These are phyloP conservation scores for Ischnus inquisitorius DNA, from an alignment of 2,888 invertebrate genomes.

Conservation along the genomic window DNA sequence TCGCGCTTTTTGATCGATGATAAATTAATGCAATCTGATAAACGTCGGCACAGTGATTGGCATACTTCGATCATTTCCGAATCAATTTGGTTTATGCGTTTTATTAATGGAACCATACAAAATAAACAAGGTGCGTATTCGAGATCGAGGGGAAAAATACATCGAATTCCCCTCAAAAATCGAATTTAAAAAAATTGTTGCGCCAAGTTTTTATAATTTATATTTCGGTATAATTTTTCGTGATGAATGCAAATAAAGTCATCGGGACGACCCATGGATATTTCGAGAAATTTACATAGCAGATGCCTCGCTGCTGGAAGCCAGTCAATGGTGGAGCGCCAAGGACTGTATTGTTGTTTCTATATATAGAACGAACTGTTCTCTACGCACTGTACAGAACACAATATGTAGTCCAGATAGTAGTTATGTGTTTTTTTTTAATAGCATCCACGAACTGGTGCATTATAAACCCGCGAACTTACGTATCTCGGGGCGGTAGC, in stretches of 20 bases:
- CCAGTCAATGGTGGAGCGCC: slow-evolving; percentile 17
- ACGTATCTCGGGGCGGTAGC: slow-evolving; percentile 82
- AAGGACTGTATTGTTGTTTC: background rate
- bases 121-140: too few species aligned
- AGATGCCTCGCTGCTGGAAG: background rate
- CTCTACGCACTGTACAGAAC: slow-evolving; percentile 1
- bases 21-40: background rate
- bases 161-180: too few species aligned
- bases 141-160: too few species aligned
- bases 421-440: slow-evolving; percentile 24
- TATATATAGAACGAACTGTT: slow-evolving; percentile 26
- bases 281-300: background rate
- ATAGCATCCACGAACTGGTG: slow-evolving; percentile 50
- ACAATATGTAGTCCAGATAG: background rate
- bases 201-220: too few species aligned
- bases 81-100: background rate
- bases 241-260: too few species aligned
- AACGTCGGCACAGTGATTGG: background rate
- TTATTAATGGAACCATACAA: too few species aligned
- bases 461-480: slow-evolving; percentile 35
- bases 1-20: slow-evolving; percentile 14
- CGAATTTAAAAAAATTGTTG: too few species aligned
- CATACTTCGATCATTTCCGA: background rate
- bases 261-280: too few species aligned
- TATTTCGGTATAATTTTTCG: too few species aligned